Evolutionary conservation across 2,888 invertebrate species (phyloP), one percentile per base, ranked within the genome.

Genomic region (Netelia fuscicornis): DNA sequence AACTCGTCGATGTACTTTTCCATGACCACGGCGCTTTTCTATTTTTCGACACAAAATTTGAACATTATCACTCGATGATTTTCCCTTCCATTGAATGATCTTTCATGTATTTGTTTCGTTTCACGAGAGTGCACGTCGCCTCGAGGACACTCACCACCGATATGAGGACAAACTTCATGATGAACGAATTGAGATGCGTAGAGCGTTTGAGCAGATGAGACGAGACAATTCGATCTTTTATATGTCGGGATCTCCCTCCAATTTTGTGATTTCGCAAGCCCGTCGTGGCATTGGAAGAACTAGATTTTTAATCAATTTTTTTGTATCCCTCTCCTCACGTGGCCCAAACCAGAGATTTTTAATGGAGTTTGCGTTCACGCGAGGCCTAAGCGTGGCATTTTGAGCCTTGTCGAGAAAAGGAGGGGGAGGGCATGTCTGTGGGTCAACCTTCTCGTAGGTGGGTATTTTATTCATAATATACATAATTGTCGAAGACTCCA

Each of bases 231-330:
- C 92, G 89, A 93, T 89, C 92, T 93, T 93, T 93, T 93, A 93
- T 93, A 93, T 91, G 83, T 88, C 81, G 87, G 83, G 88, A 88
- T 87, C 89, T 90, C 90, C 91, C 90, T 86, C 90, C 90, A 87
- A 86, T 78, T 83, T 85, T 83, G 54, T 44, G 52, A 88, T 93
- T 92, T 92, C 92, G 89, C 89, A 92, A 93, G 90, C 86, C 71
- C 74, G 20, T 86, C 83, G 88, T 93, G 93, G 92, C 93, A 93
- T 93, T 93, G 93, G 90, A 64, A 92, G 92, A 92, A 92, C 93
- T 92, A 92, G 92, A 92, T 91, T 90, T 90, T 92, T 90, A 91
- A 92, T 92, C 89, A 88, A 90, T 83, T 81, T 85, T 85, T 80
- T 85, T 84, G 70, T 77, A 54, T 65, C 72, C 71, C 62, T 37